Evolutionary conservation across 1,140 invertebrate genomes (phyloP).

Genomic region (Drosophila lacteicornis): DNA sequence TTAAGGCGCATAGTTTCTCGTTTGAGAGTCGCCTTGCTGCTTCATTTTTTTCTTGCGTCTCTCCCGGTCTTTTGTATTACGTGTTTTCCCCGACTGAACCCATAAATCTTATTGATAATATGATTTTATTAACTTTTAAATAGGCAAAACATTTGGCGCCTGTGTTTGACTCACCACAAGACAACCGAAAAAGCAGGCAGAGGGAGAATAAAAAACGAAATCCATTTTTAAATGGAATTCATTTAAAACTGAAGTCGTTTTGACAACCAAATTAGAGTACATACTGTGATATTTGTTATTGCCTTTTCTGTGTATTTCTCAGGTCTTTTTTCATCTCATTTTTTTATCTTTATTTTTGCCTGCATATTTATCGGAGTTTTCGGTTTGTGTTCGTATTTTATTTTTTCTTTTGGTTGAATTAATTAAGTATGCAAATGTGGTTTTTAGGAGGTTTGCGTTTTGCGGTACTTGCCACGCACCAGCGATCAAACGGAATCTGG

Average conservation of each 20-base stretch:
- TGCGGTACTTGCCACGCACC: slow-evolving; percentile 80
- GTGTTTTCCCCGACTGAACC: slow-evolving; percentile 66
- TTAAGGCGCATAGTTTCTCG: slow-evolving; percentile 64
- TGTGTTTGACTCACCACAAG: slow-evolving; percentile 47
- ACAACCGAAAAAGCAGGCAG: background rate
- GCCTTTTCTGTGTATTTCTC: slow-evolving; percentile 37
- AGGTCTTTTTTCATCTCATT: slow-evolving; percentile 24
- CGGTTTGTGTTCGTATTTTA: slow-evolving; percentile 20
- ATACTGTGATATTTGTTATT: slow-evolving; percentile 58
- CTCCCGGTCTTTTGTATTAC: slow-evolving; percentile 49
- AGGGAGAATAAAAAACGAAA: slow-evolving; percentile 22
- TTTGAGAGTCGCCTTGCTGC: slow-evolving; percentile 27
- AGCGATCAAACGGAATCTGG: slow-evolving; percentile 64
- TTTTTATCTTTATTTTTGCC: slow-evolving; percentile 26
- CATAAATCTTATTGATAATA: slow-evolving; percentile 80
- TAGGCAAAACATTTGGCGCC: slow-evolving; percentile 79
- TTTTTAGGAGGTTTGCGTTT: slow-evolving; percentile 56
- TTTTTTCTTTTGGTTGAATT: slow-evolving; percentile 51
- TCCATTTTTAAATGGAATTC: slow-evolving; percentile 53
- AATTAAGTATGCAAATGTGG: slow-evolving; percentile 76
- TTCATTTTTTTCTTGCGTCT: slow-evolving; percentile 20
- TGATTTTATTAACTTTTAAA: slow-evolving; percentile 81
- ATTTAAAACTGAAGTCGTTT: slow-evolving; percentile 74
- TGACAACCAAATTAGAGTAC: slow-evolving; percentile 81
- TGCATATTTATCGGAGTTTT: slow-evolving; percentile 64